Base-by-base conservation (phyloP, 2,888 invertebrate genomes). In the Oxyscelio sp. region DNA sequence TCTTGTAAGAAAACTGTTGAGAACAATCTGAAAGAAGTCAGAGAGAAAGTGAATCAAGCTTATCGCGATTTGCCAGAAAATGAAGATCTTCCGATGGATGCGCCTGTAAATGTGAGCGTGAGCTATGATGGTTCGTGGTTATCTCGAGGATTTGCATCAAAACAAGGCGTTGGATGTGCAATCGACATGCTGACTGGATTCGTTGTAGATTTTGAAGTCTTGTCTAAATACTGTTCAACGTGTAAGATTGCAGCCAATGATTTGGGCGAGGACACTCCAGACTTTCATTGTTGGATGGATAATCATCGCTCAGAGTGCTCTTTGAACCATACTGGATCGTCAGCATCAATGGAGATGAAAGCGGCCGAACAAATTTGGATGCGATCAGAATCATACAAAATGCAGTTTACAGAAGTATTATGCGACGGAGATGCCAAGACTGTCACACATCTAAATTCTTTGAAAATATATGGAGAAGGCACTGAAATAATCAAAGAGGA, bases 281-380 rank as follows among this genome's bases (percentile, higher is more conserved):
- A n/a, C n/a, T n/a, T n/a, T n/a, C n/a, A n/a, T n/a, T n/a, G n/a
- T n/a, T n/a, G n/a, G n/a, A n/a, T n/a, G 15, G 68, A 68, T 54
- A 40, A 17, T 40, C 68, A 68, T 15, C 9, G 19, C 1, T 1
- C 0, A 40, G 13, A 38, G 9, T 54, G 68, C 21, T 15, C 40
- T 8, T 2, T 43, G 11, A 68, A 52, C 8, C 54, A 54, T 17
- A 24, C 54, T 27, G 63, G 48, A 63, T 68, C 68, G 3, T 52
- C 68, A 13, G 52, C 40, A 24, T 54, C 54, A 9, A 68, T 68
- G 54, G 54, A 68, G 54, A 68, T 68, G 54, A 68, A 54, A 40
- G 61, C 65, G 6, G 58, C 58, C 9, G 58, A 58, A 48, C 24
- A 27, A 48, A 63, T 63, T 31, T 48, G 63, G 31, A 31, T 4